Percentiles rank a stretch among this genome's conserved stretches.
Evolutionary conservation across 2,888 invertebrate species (phyloP).

Genomic region (Oxytorus armatus): DNA sequence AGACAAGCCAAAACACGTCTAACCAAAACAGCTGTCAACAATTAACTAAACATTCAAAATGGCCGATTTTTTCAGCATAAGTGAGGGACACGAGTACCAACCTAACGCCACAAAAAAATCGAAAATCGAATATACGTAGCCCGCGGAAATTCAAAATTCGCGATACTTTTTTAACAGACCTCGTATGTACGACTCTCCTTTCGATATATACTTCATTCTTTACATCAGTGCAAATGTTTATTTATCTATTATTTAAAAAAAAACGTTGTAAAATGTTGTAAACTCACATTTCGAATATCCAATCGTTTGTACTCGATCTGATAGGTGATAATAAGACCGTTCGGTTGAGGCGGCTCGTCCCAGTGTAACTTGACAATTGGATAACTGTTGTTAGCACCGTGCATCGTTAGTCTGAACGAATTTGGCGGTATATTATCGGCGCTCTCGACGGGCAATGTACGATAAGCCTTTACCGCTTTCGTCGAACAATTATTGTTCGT

Average conservation of each 20-base stretch:
- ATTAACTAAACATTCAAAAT: too few species aligned
- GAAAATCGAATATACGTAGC: too few species aligned
- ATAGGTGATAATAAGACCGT: slow-evolving; percentile 95
- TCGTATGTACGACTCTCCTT: too few species aligned
- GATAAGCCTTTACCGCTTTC: slow-evolving; percentile 84
- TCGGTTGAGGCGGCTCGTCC: slow-evolving; percentile 93
- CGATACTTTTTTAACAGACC: too few species aligned
- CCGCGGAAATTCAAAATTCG: too few species aligned
- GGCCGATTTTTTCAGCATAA: too few species aligned
- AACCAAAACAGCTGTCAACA: too few species aligned
- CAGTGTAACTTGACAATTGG: slow-evolving; percentile 90
- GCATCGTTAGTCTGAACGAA: slow-evolving; percentile 73
- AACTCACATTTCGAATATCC: slow-evolving; percentile 88
- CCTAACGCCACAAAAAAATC: too few species aligned
- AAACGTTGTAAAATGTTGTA: not conserved
- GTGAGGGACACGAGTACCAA: too few species aligned
- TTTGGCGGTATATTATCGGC: slow-evolving; percentile 81
- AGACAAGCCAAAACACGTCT: too few species aligned
- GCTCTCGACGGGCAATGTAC: slow-evolving; percentile 84
- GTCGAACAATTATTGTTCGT: slow-evolving; percentile 86
- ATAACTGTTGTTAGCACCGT: slow-evolving; percentile 81
- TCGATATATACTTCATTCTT: too few species aligned
- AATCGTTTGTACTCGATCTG: slow-evolving; percentile 90
- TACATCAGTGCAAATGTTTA: too few species aligned
- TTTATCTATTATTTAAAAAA: not conserved